Base-by-base conservation (phyloP, 2,113 vertebrate genomes). In the Turnix velox region DNA sequence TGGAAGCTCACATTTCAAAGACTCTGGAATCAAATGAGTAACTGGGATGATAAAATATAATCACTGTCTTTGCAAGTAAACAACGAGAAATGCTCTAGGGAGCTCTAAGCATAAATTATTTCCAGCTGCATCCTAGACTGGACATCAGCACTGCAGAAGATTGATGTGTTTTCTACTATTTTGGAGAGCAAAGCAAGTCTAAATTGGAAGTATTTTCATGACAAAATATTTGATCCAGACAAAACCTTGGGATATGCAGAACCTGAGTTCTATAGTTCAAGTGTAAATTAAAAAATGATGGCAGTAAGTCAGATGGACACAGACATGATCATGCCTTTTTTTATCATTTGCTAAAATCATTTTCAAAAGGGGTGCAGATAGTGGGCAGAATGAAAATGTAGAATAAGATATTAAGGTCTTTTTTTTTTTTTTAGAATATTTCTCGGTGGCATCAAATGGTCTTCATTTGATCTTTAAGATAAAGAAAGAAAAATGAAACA, bases 21-120 rank as follows among this genome's bases (percentile, higher is more conserved):
- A 84, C 37, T 88, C 51, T 84, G 27, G 76, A 94, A 93, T 78
- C 86, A 68, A 49, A n/a, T 1, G 0, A 93, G 51, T 49, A 84
- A 86, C 39, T 18, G 31, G 19, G 43, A 88, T 37, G 51, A 84
- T 78, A 88, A 92, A 93, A 94, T 72, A 74, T 91, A 91, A 90
- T 94, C 69, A 59, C 22, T 51, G 12, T 59, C 51, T 86, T 92
- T 81, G 52, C 73, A 84, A 90, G 73, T 51, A 92, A 94, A 90
- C 55, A 92, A 77, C 22, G 7, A 84, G 27, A 84, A 91, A 92
- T 55, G 39, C 84, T 82, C 52, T 7, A 62, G 61, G 87, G 59
- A 93, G 15, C 39, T 66, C 46, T 28, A 15, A 86, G 39, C 30
- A 46, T 19, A 94, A 92, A 59, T 69, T 13, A 88, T 88, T 88